Evolutionary conservation across 2,888 invertebrate species (phyloP).

Genomic region (Cheilosia vulpina): DNA sequence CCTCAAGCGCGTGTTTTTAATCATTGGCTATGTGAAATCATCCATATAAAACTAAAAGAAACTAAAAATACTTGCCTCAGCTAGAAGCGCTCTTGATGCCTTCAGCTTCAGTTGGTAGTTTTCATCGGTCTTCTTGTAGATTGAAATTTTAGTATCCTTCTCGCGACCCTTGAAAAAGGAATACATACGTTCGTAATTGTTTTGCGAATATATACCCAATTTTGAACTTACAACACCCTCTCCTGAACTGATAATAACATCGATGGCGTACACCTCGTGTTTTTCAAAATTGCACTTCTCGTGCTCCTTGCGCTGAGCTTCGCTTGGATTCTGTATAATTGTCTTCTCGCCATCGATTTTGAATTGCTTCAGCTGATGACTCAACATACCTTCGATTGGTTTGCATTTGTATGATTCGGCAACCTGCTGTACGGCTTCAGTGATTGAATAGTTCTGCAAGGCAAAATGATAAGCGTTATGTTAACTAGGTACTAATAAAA

Average conservation of each 20-base stretch:
- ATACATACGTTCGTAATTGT: background rate
- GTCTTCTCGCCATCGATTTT: slow-evolving; percentile 99
- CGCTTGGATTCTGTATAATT: slow-evolving; percentile 98
- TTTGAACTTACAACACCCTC: slow-evolving; percentile 91
- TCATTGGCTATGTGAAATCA: slow-evolving; percentile 73
- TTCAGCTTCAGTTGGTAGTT: slow-evolving; percentile 98
- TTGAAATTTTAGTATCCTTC: slow-evolving; percentile 96
- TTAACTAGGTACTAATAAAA: too few species aligned
- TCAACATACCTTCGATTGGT: slow-evolving; percentile 98
- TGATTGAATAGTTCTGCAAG: slow-evolving; percentile 92
- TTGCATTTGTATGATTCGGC: slow-evolving; percentile 97
- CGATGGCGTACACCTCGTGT: slow-evolving; percentile 99
- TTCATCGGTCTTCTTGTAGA: slow-evolving; percentile 99
- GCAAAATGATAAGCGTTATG: background rate
- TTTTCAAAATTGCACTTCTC: slow-evolving; percentile 98
- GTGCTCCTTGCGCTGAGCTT: slow-evolving; percentile 97
- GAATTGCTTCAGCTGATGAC: slow-evolving; percentile 97
- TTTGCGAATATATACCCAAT: background rate
- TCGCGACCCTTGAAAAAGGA: slow-evolving; percentile 89
- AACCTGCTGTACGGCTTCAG: slow-evolving; percentile 96
- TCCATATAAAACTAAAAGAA: slow-evolving; percentile 6
- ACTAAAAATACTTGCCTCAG: slow-evolving; percentile 86
- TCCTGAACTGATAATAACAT: slow-evolving; percentile 98
- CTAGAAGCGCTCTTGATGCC: slow-evolving; percentile 95
- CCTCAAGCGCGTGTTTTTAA: slow-evolving; percentile 76